Conservation (phyloP, 2,888 invertebrate genomes). For the Eubasilissa splendida region DNA sequence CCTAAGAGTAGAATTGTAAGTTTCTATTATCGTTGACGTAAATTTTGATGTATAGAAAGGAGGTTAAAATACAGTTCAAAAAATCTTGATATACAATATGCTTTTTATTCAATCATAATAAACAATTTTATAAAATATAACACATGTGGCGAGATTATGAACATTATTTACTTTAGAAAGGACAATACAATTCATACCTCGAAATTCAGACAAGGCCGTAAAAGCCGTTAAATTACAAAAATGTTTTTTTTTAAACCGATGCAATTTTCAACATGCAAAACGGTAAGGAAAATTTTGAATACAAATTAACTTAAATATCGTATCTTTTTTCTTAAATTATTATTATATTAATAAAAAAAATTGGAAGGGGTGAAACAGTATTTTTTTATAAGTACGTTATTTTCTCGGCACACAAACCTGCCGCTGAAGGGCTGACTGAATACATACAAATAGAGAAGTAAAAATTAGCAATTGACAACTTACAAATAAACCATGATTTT, state of each 20-base stretch:
- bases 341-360: neutral
- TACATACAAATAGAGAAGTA: neutral
- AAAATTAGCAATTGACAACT: neutral
- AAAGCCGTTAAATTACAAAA: slow-evolving; percentile 26
- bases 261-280: neutral
- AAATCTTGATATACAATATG: too few species aligned
- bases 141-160: too few species aligned
- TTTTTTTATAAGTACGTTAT: neutral
- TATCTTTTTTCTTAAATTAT: neutral
- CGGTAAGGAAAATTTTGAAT: neutral
- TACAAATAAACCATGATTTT: too few species aligned
- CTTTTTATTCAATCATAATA: too few species aligned
- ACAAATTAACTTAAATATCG: too few species aligned
- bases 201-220: slow-evolving; percentile 32
- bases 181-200: neutral
- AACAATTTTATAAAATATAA: too few species aligned
- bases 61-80: too few species aligned
- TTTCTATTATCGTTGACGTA: too few species aligned
- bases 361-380: neutral
- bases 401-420: neutral
- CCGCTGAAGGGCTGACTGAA: neutral
- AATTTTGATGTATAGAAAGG: too few species aligned
- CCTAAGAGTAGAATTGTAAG: too few species aligned
- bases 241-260: neutral
- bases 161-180: too few species aligned